Evolutionary conservation across 2,888 invertebrate species (phyloP).

Genomic region (Pollenia labialis): DNA sequence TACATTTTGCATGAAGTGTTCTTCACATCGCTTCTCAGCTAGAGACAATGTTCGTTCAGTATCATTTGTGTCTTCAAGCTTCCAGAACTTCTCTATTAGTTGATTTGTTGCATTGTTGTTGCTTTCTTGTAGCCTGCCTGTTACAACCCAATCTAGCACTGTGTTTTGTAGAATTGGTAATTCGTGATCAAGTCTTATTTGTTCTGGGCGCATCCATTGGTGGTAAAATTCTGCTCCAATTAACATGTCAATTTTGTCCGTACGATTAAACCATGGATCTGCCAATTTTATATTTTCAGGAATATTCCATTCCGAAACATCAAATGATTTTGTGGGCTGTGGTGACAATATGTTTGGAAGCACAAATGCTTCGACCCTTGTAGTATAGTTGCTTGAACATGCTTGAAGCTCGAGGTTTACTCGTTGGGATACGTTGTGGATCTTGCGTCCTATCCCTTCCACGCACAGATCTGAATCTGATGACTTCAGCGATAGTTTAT

Average conservation of each 20-base stretch:
- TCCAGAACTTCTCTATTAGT: not conserved
- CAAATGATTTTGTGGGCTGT: not conserved
- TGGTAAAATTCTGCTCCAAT: too few relatives aligned
- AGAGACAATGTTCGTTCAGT: constrained; percentile 6
- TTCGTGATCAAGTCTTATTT: not conserved
- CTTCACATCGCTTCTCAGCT: constrained; percentile 8
- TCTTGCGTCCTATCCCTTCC: not conserved
- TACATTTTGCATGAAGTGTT: constrained; percentile 7
- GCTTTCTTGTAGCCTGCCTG: not conserved
- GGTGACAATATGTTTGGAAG: too few relatives aligned
- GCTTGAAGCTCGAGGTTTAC: constrained; percentile 1
- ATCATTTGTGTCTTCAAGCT: constrained; percentile 1
- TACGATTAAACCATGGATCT: too few relatives aligned
- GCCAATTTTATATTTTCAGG: too few relatives aligned
- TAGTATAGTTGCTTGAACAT: not conserved
- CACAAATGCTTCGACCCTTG: too few relatives aligned
- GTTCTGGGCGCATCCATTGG: too few relatives aligned
- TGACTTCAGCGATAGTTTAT: not conserved
- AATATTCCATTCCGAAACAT: too few relatives aligned
- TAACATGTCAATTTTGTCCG: too few relatives aligned
- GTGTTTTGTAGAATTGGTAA: constrained; percentile 20
- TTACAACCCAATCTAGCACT: not conserved
- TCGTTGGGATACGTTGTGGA: not conserved
- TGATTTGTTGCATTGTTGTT: not conserved
- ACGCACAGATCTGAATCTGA: not conserved